A percentile compares a stretch with the other conserved stretches of the same genome.
Conservation (phyloP, 2,888 invertebrate species). For the Drosophila colorata region DNA sequence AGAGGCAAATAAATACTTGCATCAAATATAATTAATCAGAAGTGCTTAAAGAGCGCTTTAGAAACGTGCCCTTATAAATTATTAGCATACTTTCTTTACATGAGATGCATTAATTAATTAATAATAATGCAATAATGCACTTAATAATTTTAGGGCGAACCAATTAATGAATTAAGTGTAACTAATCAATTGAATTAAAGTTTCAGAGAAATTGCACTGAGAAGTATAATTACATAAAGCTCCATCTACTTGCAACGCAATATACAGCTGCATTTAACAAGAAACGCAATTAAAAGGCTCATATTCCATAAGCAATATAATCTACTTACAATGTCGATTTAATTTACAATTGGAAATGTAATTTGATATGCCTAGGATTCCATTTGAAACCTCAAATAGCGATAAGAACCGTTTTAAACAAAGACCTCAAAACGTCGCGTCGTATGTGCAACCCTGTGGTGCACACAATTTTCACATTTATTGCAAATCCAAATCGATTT, state of each 20-base stretch:
- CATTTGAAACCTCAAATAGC: slow-evolving; percentile 22
- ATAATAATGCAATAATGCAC: too few relatives aligned
- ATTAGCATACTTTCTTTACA: background rate
- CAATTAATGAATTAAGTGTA: too few relatives aligned
- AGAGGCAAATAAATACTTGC: background rate
- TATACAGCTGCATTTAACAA: background rate
- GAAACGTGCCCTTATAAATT: background rate
- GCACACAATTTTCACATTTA: slow-evolving; percentile 34
- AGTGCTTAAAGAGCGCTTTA: background rate
- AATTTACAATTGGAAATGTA: slow-evolving; percentile 14
- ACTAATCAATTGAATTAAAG: background rate
- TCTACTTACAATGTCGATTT: slow-evolving; percentile 9
- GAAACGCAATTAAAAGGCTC: background rate
- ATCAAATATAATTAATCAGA: background rate
- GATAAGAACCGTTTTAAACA: slow-evolving; percentile 57
- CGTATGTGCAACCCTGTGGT: slow-evolving; percentile 53
- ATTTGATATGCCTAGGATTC: slow-evolving; percentile 5
- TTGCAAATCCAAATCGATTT: slow-evolving; percentile 61
- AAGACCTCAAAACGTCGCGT: slow-evolving; percentile 21
- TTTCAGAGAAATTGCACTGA: background rate
- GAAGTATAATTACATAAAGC: background rate
- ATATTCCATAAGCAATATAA: background rate
- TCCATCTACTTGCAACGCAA: background rate
- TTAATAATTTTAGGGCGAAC: too few relatives aligned
- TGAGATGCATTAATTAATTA: too few relatives aligned